These are phyloP conservation scores for Caenorhabditis briggsae DNA, from an alignment of 1,140 invertebrate genomes.

Conservation along the genomic window DNA sequence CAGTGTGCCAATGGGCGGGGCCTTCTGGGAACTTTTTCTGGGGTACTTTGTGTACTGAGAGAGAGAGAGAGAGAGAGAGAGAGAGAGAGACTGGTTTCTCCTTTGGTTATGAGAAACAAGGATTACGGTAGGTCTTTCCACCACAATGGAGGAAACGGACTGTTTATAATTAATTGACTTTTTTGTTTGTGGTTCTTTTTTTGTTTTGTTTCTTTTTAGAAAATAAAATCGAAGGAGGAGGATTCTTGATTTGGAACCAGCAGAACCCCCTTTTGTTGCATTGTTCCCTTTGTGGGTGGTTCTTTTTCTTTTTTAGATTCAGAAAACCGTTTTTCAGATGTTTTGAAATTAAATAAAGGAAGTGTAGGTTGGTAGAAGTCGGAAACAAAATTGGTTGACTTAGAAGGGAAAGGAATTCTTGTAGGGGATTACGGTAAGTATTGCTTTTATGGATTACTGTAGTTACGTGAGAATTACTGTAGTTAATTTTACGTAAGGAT, in stretches of 20 bases:
- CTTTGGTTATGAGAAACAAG: constrained; percentile 29
- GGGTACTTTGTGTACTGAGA: constrained; percentile 8
- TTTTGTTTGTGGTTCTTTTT: background rate
- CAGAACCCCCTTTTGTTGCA: background rate
- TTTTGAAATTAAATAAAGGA: too few species aligned
- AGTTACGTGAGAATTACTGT: too few species aligned
- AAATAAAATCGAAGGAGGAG: too few species aligned
- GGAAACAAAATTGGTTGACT: too few species aligned
- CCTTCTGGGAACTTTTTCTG: background rate
- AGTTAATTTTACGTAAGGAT: too few species aligned
- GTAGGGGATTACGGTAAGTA: too few species aligned
- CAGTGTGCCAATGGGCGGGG: constrained; percentile 21
- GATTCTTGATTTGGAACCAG: constrained; percentile 3
- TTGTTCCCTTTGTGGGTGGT: background rate
- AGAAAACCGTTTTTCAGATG: background rate
- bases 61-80: constrained; percentile 23
- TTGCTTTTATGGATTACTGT: too few species aligned
- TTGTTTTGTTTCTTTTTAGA: background rate
- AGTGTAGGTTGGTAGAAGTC: too few species aligned
- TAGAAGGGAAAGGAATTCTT: too few species aligned
- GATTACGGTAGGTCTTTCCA: constrained; percentile 25
- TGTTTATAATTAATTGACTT: constrained; percentile 7
- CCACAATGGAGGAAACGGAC: background rate
- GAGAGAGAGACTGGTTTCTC: constrained; percentile 19
- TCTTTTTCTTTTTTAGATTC: background rate